Evolutionary conservation across 2,888 invertebrate species (phyloP), one percentile per base, ranked within the genome.

Genomic region (Brachynemurus nebulosus): DNA sequence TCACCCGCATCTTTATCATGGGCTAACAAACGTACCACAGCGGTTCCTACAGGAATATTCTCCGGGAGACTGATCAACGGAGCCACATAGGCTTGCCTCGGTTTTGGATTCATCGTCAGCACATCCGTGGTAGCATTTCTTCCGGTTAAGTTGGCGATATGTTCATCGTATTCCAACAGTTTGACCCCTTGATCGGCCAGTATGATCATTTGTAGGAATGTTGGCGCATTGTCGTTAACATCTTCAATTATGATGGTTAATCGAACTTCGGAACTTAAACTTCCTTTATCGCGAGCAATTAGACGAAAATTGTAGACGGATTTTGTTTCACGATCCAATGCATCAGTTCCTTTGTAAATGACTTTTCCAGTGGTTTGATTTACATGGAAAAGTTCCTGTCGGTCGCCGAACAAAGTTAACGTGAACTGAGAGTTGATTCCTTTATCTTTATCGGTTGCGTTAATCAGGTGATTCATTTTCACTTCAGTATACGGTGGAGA

Each of bases 221-320:
- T 67, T 0, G 86, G 86, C 11, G 74, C 58, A 59, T 88, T 88
- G 57, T 90, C 90, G 56, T 91, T 91, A 56, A 80, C 79, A 58
- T 91, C 91, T 4, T 77, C 71, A 18, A 90, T 65, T 1, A 66
- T 69, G 36, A 91, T 76, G 1, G 71, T 76, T 7, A 91, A 59
- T 54, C 78, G 76, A 0, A 82, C 80, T 59, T 82, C 79, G 1
- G 82, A 80, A 39, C 74, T 78, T 9, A 89, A 61, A 35, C 86
- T 84, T 6, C 86, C 85, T 58, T 70, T 74, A 53, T 88, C 88
- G 52, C 74, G 76, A 3, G 88, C 89, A 2, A 86, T 72, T 33
- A 90, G 64, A 58, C 76, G 74, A 11, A 89, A 64, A 46, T 74
- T 64, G 57, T 85, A 89, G 2, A 70, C 58, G 50, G 71, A 71